Base-by-base conservation (phyloP, 1,140 invertebrate genomes). In the Scylla paramamosain region DNA sequence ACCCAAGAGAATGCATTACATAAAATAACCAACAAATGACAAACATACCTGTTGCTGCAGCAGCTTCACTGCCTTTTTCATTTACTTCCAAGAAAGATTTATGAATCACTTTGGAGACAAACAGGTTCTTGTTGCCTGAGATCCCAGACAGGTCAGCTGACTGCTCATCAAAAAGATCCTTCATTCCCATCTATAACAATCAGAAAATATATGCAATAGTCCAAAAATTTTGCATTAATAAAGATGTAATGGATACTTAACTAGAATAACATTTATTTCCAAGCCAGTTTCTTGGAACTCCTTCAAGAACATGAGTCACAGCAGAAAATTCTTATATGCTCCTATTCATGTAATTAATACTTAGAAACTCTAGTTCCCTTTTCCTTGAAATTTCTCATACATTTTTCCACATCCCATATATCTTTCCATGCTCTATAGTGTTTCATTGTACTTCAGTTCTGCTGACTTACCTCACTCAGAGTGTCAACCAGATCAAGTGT, bases 1-100 rank as follows among this genome's bases (percentile, higher is more conserved):
- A n/a, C 12, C n/a, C 67, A 77, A 77, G 12, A 77, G n/a, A 77
- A 77, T 8, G 28, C 46, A 48, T 7, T 48, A n/a, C n/a, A n/a
- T n/a, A n/a, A n/a, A n/a, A n/a, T n/a, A n/a, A n/a, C n/a, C n/a
- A n/a, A n/a, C n/a, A 48, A 48, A 86, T 16, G 32, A 28, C 31
- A 32, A 90, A 46, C 89, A 83, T n/a, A 96, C 95, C 98, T 95
- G 98, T 98, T 7, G 98, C 98, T 0, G 98, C 98, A 8, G 98
- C 97, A 14, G 98, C 98, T 39, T 98, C 97, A 14, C 98, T 98
- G 45, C 98, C 98, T 96, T 98, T 97, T 97, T 99, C 98, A 93
- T 98, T 98, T 0, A 99, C 98, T 96, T 98, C 98, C 96, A 99
- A 98, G 96, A 98, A 98, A 25, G 98, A 98, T 96, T 98, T 98